These are phyloP conservation scores for Denticeps clupeoides DNA, from an alignment of 2,797 vertebrate species.

Conservation along the genomic window DNA sequence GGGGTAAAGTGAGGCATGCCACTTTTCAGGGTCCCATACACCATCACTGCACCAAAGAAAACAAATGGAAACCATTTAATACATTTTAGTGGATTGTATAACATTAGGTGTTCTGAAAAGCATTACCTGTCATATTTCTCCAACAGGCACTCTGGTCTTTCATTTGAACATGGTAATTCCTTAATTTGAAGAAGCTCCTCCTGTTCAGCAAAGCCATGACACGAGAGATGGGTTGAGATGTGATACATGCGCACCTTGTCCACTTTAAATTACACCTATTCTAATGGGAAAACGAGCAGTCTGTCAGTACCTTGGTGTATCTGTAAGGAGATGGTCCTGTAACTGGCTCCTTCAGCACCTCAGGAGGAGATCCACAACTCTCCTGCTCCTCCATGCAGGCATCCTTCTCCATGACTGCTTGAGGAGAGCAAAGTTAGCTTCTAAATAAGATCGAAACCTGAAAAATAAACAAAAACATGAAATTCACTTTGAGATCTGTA, in stretches of 20 bases:
- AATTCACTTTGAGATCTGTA: no score
- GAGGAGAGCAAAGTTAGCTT: conserved; percentile 30
- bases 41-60: conserved; percentile 83
- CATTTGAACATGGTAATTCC: conserved; percentile 81
- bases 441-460: conserved; percentile 26
- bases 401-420: conserved; percentile 78
- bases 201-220: conserved; percentile 52
- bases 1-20: conserved; percentile 93
- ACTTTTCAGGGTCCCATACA: conserved; percentile 97
- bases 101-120: not conserved
- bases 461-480: no score
- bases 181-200: conserved; percentile 94
- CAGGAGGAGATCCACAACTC: conserved; percentile 57
- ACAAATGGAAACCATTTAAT: no score
- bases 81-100: not conserved
- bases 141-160: conserved; percentile 86
- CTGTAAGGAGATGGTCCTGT: conserved; percentile 59
- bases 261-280: not conserved
- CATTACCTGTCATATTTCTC: conserved; percentile 94
- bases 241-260: not conserved
- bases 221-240: no score
- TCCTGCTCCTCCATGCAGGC: conserved; percentile 58
- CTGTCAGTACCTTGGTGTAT: conserved; percentile 76
- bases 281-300: no score
- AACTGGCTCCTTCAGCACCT: conserved; percentile 38